Base-by-base conservation (phyloP, 1,140 invertebrate species). In the Ericerus pela region DNA sequence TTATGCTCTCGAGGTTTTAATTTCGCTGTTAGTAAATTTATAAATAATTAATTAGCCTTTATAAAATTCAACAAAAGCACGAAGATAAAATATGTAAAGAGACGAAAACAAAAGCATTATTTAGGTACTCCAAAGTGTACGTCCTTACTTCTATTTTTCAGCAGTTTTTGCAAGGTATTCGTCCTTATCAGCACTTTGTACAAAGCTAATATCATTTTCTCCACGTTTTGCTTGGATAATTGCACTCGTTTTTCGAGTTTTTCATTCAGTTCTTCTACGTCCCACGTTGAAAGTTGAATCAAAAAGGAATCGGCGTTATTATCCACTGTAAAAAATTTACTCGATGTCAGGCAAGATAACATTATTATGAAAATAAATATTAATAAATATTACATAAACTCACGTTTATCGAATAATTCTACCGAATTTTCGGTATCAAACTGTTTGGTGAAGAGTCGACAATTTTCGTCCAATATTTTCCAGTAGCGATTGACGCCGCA, bases 401-500 rank as follows among this genome's bases (percentile, higher is more conserved):
- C 26, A 47, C 41, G 26, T 24, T 47, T 47, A 68, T 87, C 92
- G 73, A 95, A 89, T 18, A 84, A 85, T 72, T 96, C 92, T 77
- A 96, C 92, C 24, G 90, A 88, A 37, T 90, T 94, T 71, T 96
- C 92, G 10, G 91, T 89, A 78, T 96, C 93, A 76, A 96, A 96
- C 64, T 93, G 75, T 68, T 96, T 92, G 56, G 96, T 71, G 28
- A 97, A 69, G 30, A 97, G 83, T 62, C 94, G 72, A 59, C 96
- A 90, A 71, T 98, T 93, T 76, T 98, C 94, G 75, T 98, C 93
- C 10, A 95, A 73, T 67, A 92, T 84, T 74, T 93, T 98, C 93
- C 94, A 97, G 70, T 97, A 96, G 59, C 94, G 76, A 75, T 98
- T 97, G 6, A 99, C 90, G 57, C 96, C 91, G 75, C 93, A 96